Evolutionary conservation across 2,113 vertebrate species (phyloP), one percentile per base, ranked within the genome.

Genomic region (Pachycephala philippinensis): DNA sequence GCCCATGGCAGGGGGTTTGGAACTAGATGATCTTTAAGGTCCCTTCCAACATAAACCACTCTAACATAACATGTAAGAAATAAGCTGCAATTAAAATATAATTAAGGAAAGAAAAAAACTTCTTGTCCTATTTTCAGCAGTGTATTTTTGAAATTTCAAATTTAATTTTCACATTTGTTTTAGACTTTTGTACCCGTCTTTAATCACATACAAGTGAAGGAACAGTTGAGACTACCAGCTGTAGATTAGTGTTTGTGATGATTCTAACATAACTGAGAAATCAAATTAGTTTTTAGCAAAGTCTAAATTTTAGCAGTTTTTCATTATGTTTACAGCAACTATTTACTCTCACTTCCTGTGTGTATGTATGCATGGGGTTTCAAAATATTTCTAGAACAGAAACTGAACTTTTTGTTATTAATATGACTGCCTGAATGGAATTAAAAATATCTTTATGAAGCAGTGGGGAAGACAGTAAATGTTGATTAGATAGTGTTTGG

Each of bases 271-370:
- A 95, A 86, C 59, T 71, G 88, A 88, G 82, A 91, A 96, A 92
- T 90, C 59, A 95, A 96, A 96, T 89, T 84, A 75, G 49, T 75
- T 94, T 86, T 90, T 61, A 89, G 37, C n/a, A 74, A 91, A 93
- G 78, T 65, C 88, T 76, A 87, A 84, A 93, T 96, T 94, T 85
- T 87, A 95, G 56, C 80, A 82, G 68, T 59, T 68, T 91, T 95
- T 83, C 49, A 71, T 54, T 72, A 17, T 90, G 60, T 83, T 86
- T 93, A 69, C 59, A 96, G 49, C 57, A 82, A 85, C 89, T 95
- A 84, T 90, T 95, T 95, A 90, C 49, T 85, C 44, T 91, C 53
- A 71, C 66, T 94, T 96, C 28, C 83, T 87, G 11, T 52, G 21
- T 75, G 21, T 72, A 26, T 87, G 6, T 42, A 45, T 68, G 30